A percentile compares a stretch with the other conserved stretches of the same genome.
Evolutionary conservation across 2,797 vertebrate species (phyloP).

Genomic region (Pipistrellus pygmaeus): DNA sequence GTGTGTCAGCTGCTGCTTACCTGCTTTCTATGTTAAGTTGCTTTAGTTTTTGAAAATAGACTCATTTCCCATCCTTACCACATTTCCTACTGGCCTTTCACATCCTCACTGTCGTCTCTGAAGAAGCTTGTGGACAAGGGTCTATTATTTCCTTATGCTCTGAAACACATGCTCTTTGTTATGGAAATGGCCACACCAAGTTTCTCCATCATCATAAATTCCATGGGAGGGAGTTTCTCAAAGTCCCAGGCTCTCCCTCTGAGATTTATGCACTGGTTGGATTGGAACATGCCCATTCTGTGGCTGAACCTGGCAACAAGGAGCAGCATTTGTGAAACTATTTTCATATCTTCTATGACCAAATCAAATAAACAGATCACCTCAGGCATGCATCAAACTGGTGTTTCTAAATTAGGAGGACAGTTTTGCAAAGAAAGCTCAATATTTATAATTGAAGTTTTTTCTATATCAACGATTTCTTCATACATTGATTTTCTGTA

Average conservation of each 20-base stretch:
- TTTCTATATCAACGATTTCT: background rate
- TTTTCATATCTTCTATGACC: background rate
- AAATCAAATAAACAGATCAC: background rate
- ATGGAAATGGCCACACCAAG: background rate
- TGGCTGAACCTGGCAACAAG: background rate
- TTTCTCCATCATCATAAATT: background rate
- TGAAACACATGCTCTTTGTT: background rate
- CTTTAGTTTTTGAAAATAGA: accelerated
- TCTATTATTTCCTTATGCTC: background rate
- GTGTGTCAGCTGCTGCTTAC: background rate
- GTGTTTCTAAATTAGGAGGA: background rate
- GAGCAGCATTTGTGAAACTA: background rate
- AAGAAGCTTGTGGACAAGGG: accelerated
- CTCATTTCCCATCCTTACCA: accelerated
- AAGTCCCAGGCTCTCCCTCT: background rate
- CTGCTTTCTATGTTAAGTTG: background rate
- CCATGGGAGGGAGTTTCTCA: background rate
- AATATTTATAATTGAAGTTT: background rate
- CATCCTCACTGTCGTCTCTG: background rate
- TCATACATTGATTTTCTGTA: background rate
- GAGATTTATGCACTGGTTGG: too few species aligned
- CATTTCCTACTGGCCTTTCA: background rate
- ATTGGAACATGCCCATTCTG: background rate
- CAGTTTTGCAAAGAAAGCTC: background rate
- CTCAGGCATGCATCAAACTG: background rate